phyloP scores from a whole-genome alignment of 2,113 vertebrate species.

The Stegostoma tigrinum region DNA sequence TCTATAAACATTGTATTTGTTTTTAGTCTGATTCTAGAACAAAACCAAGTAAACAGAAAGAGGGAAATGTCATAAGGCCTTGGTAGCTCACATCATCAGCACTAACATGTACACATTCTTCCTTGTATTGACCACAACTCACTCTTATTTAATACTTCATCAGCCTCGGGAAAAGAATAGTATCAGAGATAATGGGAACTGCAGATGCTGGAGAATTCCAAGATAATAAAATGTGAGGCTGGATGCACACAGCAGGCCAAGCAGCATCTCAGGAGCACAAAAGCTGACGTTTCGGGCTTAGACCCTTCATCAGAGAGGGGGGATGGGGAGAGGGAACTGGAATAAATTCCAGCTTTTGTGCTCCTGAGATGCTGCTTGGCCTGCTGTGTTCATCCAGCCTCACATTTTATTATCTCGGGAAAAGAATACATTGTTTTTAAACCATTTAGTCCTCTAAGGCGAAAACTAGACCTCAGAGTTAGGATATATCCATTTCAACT shows the following conservation, averaged over 20 bases:
- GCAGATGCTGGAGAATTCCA: too few relatives aligned
- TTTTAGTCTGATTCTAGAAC: not conserved
- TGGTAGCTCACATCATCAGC: not conserved
- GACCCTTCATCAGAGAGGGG: too few relatives aligned
- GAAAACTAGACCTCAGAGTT: not conserved
- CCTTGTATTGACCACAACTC: not conserved
- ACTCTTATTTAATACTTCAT: not conserved
- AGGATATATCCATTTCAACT: not conserved
- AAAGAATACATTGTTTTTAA: not conserved
- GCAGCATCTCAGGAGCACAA: too few relatives aligned
- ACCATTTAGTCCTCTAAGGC: not conserved
- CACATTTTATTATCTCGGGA: too few relatives aligned
- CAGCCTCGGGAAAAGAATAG: not conserved
- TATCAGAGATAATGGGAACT: too few relatives aligned
- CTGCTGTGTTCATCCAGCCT: too few relatives aligned
- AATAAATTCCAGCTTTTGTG: too few relatives aligned
- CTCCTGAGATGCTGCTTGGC: too few relatives aligned
- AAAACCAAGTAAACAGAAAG: not conserved
- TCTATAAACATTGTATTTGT: not conserved
- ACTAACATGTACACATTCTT: not conserved
- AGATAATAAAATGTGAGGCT: too few relatives aligned
- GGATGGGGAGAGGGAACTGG: too few relatives aligned
- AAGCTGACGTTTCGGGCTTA: too few relatives aligned
- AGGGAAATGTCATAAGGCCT: not conserved
- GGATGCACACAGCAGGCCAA: too few relatives aligned